Percentiles rank a stretch among this genome's conserved stretches.
Conservation (phyloP, 2,888 invertebrate species). For the Yponomeuta cagnagella region DNA sequence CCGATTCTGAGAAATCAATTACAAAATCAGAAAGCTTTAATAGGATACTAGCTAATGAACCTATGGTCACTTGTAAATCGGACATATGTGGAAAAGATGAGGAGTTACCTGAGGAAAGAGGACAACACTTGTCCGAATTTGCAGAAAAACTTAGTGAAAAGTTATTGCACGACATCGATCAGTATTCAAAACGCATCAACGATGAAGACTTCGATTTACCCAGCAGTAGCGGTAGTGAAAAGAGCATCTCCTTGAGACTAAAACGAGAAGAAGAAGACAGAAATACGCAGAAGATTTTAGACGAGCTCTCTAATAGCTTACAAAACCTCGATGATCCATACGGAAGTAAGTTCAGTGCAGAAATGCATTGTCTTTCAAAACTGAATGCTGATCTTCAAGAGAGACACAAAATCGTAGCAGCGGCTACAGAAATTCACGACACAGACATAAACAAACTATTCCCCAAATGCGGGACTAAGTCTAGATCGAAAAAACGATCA, state of each 20-base stretch:
- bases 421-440: slow-evolving; percentile 69
- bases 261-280: slow-evolving; percentile 68
- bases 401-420: slow-evolving; percentile 74
- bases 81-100: slow-evolving; percentile 67
- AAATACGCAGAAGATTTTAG: slow-evolving; percentile 66
- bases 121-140: slow-evolving; percentile 84
- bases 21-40: slow-evolving; percentile 73
- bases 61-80: slow-evolving; percentile 68
- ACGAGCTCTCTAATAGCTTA: slow-evolving; percentile 66
- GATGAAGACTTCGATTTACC: slow-evolving; percentile 72
- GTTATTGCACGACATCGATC: slow-evolving; percentile 85
- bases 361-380: slow-evolving; percentile 75
- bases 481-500: slow-evolving; percentile 68
- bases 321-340: slow-evolving; percentile 78
- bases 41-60: slow-evolving; percentile 67
- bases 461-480: slow-evolving; percentile 67
- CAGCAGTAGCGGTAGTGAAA: slow-evolving; percentile 69
- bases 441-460: slow-evolving; percentile 64
- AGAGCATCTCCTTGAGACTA: slow-evolving; percentile 67
- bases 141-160: slow-evolving; percentile 90
- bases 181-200: slow-evolving; percentile 69
- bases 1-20: slow-evolving; percentile 70
- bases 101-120: slow-evolving; percentile 75
- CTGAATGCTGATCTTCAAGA: slow-evolving; percentile 75
- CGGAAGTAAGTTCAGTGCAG: slow-evolving; percentile 74